phyloP scores from a whole-genome alignment of 2,888 invertebrate genomes.

The Brachypalpus laphriformis region DNA sequence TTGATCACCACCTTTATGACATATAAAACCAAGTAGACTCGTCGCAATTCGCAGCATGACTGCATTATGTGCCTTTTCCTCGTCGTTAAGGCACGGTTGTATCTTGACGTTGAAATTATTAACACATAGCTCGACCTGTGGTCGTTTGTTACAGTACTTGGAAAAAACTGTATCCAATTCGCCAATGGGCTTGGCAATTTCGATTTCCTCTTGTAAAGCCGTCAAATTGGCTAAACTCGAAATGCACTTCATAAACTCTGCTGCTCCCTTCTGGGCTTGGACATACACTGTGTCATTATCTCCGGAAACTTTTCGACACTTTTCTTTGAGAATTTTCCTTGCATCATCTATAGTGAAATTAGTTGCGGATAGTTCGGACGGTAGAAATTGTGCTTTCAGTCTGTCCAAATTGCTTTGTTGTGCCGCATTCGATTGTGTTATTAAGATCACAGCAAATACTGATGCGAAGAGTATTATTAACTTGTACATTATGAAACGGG shows the following conservation, averaged over 20 bases:
- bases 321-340: conserved; percentile 85
- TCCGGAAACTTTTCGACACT: conserved; percentile 87
- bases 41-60: conserved; percentile 87
- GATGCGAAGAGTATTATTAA: conserved; percentile 22
- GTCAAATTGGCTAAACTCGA: conserved; percentile 85
- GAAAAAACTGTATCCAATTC: conserved; percentile 88
- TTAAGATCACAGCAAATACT: conserved; percentile 21
- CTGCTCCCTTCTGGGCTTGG: conserved; percentile 83
- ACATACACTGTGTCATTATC: conserved; percentile 84
- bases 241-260: conserved; percentile 84
- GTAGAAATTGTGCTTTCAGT: conserved; percentile 78
- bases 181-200: conserved; percentile 87
- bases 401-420: conserved; percentile 76
- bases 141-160: conserved; percentile 87
- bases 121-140: conserved; percentile 84
- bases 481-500: conserved; percentile 37
- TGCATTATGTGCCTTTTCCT: conserved; percentile 86
- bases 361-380: conserved; percentile 78
- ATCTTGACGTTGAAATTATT: conserved; percentile 84
- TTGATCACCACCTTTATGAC: conserved; percentile 91
- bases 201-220: conserved; percentile 86
- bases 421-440: conserved; percentile 41
- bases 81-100: conserved; percentile 86
- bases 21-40: conserved; percentile 88
- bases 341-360: conserved; percentile 83